Conservation (phyloP, 2,797 vertebrate species). For the Scleropages formosus region DNA sequence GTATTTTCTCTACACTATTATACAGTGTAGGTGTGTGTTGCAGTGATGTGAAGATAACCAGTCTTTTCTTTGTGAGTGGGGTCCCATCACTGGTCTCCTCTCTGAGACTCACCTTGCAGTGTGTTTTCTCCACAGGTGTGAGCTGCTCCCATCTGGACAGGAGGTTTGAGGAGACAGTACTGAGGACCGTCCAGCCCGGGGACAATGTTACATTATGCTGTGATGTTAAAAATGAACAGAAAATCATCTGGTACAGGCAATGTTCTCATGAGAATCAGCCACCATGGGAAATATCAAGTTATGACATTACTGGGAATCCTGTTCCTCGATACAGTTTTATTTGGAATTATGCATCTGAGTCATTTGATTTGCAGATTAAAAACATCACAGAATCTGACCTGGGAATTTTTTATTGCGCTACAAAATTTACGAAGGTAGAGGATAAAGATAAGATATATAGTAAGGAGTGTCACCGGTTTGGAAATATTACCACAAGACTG, state of each 20-base stretch:
- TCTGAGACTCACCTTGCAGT: background rate
- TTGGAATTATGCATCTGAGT: background rate
- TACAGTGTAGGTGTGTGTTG: background rate
- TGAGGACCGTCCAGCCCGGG: conserved; percentile 36
- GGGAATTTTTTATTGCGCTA: conserved; percentile 51
- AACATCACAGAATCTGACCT: conserved; percentile 41
- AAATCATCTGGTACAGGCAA: conserved; percentile 46
- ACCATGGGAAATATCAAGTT: conserved; percentile 29
- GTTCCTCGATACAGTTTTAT: conserved; percentile 20
- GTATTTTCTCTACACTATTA: background rate
- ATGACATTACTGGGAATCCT: background rate
- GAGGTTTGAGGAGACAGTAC: conserved; percentile 27
- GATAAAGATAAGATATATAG: conserved; percentile 16
- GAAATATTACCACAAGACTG: conserved; percentile 40
- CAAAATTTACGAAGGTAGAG: background rate
- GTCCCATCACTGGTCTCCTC: background rate
- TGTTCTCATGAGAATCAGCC: conserved; percentile 48
- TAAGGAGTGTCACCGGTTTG: conserved; percentile 15
- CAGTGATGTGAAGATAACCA: background rate
- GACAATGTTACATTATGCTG: conserved; percentile 49
- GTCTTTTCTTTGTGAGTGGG: background rate
- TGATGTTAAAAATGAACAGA: conserved; percentile 35
- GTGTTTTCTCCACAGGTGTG: conserved; percentile 31
- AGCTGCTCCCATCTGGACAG: background rate
- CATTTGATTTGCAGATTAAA: conserved; percentile 45